These are phyloP conservation scores for Nasonovia ribisnigri DNA, from an alignment of 2,888 invertebrate genomes.

Conservation along the genomic window DNA sequence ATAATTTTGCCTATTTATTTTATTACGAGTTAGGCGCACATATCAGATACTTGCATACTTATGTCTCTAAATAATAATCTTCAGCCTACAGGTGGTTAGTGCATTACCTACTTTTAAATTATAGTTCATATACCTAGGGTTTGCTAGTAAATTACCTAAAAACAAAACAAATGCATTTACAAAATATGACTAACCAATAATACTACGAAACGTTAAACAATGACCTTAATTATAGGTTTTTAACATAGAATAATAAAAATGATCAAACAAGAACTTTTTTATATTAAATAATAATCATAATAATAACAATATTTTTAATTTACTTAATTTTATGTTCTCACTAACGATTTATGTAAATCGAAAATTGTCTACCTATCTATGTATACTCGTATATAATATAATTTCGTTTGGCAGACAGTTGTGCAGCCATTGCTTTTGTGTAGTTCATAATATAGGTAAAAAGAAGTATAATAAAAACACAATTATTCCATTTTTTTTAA, in stretches of 20 bases:
- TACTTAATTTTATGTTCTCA: not conserved
- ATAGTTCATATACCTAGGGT: not conserved
- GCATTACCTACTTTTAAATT: not conserved
- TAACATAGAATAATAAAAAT: not conserved
- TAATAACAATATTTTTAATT: not conserved
- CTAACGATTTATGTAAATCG: not conserved
- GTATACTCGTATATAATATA: too few relatives aligned
- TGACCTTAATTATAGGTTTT: not conserved
- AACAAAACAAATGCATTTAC: not conserved
- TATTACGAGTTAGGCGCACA: not conserved
- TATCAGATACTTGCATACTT: not conserved
- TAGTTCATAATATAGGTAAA: too few relatives aligned
- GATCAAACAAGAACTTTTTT: not conserved
- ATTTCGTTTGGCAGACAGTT: too few relatives aligned
- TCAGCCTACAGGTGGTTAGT: not conserved
- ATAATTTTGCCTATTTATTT: not conserved
- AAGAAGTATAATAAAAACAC: too few relatives aligned
- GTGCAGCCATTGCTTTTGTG: too few relatives aligned
- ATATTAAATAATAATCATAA: not conserved
- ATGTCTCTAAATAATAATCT: too few relatives aligned
- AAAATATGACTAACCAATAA: not conserved
- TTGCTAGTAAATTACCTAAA: not conserved
- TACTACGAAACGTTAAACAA: not conserved
- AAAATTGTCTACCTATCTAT: too few relatives aligned
- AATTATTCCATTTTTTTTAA: too few relatives aligned